Evolutionary conservation across 2,797 vertebrate species (phyloP), one percentile per base, ranked within the genome.

Genomic region (Enteromius afrohamiltoni): DNA sequence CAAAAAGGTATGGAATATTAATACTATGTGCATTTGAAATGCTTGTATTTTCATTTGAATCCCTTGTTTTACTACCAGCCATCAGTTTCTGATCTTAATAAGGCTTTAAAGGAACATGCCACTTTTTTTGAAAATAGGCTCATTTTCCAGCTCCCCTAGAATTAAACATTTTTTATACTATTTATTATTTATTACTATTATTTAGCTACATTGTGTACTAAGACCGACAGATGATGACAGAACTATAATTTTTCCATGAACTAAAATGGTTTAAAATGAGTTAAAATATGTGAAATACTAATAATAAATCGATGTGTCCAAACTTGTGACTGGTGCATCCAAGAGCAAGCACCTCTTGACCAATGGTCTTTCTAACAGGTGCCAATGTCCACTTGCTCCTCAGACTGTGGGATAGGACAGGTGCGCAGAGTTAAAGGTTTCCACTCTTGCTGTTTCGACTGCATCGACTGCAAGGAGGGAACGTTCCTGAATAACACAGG

Each of bases 401-500:
- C 87, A 1, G 78, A 80, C 0, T 99, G 97, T 85, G 40, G 4
- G 0, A 19, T 51, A 0, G 97, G 97, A 26, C 97, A 98, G 42
- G 89, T 97, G 47, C 95, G 90, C 45, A 89, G 86, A 3, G 94
- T 96, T 51, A 98, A 97, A 91, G 97, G 97, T 9, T 97, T 95
- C 88, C 94, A 97, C 79, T 95, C 96, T 81, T 99, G 97, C 93
- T 99, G 97, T 87, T 98, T 95, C 0, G 96, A 98, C 86, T 98
- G 97, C 16, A 93, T 96, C 1, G 92, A 96, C 83, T 99, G 97
- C 68, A 77, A 90, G 73, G 88, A 91, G 0, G 97, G 97, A 86
- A 96, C 95, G 34, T 98, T 92, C 88, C 94, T 88, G 89, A 92
- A 81, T 80, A 45, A 68, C 17, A 0, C 85, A 55, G 96, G 97